phyloP scores from a whole-genome alignment of 2,797 vertebrate species.

The Decapterus maruadsi region DNA sequence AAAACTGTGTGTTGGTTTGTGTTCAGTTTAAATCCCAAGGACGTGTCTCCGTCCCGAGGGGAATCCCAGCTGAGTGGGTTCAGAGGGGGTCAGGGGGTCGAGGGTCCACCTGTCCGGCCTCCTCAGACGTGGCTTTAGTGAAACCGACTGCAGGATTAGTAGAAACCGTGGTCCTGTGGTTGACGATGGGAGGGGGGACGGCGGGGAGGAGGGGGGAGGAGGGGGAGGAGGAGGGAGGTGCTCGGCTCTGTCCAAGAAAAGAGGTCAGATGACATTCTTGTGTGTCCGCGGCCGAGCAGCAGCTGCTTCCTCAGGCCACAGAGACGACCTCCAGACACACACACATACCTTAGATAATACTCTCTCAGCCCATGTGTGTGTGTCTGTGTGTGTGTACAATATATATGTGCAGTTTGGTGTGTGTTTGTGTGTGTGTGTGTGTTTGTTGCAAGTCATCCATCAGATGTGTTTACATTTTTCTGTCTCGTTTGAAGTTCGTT shows the following conservation, averaged over 20 bases:
- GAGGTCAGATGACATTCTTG: conserved; percentile 78
- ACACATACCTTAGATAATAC: conserved; percentile 64
- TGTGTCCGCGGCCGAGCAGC: conserved; percentile 46
- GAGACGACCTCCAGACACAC: conserved; percentile 61
- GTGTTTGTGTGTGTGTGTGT: conserved; percentile 38
- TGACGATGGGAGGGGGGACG: conserved; percentile 14
- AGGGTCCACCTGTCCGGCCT: conserved; percentile 62
- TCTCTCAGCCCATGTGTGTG: conserved; percentile 30
- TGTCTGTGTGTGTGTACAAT: conserved; percentile 40
- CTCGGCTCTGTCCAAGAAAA: conserved; percentile 65
- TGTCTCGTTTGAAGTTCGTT: conserved; percentile 2
- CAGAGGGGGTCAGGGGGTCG: not conserved
- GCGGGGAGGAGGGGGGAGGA: conserved; percentile 34
- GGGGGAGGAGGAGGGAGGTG: conserved; percentile 24
- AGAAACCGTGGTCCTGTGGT: conserved; percentile 34
- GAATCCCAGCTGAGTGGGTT: conserved; percentile 49
- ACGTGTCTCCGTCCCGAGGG: conserved; percentile 8
- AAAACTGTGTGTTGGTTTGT: conserved; percentile 15
- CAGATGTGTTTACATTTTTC: conserved; percentile 20
- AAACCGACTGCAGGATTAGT: conserved; percentile 43
- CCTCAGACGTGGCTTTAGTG: conserved; percentile 39
- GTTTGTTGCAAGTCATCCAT: conserved; percentile 31
- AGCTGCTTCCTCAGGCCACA: conserved; percentile 81
- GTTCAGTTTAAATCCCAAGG: not conserved
- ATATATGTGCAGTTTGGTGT: conserved; percentile 36